Evolutionary conservation across 2,113 vertebrate species (phyloP).

Genomic region (Diphyllodes magnificus): DNA sequence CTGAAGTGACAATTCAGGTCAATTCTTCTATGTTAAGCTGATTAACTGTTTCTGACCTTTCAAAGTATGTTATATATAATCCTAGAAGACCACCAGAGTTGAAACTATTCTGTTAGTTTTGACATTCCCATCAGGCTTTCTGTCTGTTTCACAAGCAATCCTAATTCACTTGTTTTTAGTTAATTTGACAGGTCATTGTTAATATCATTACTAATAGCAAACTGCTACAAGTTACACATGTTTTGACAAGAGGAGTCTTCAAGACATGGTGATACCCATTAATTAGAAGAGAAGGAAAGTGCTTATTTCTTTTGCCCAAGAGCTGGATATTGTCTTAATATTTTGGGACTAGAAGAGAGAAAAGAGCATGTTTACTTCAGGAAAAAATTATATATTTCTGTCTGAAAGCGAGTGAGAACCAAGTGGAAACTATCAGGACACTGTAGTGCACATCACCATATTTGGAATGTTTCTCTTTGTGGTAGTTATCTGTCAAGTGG

Average conservation of each 20-base stretch:
- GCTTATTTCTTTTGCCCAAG: background rate
- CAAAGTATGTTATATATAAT: conserved; percentile 43
- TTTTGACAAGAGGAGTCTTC: conserved; percentile 47
- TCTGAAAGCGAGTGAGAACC: background rate
- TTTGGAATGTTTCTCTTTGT: background rate
- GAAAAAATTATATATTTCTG: background rate
- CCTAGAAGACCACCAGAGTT: conserved; percentile 61
- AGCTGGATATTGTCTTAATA: background rate
- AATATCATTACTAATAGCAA: conserved; percentile 45
- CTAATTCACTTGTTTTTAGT: conserved; percentile 48
- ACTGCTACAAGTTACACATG: conserved; percentile 37
- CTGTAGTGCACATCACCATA: background rate
- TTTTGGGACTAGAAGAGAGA: background rate
- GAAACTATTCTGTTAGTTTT: conserved; percentile 64
- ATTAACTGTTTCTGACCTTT: conserved; percentile 64
- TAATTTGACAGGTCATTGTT: conserved; percentile 66
- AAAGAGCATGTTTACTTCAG: background rate
- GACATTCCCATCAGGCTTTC: conserved; percentile 57
- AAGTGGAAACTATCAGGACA: background rate
- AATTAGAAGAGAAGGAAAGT: background rate
- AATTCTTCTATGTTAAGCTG: conserved; percentile 48
- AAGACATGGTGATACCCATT: background rate
- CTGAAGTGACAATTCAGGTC: conserved; percentile 27
- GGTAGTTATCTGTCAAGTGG: background rate
- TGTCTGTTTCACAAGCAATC: conserved; percentile 45